Base-by-base conservation (phyloP, 2,888 invertebrate species). In the Agrotis ipsilon region DNA sequence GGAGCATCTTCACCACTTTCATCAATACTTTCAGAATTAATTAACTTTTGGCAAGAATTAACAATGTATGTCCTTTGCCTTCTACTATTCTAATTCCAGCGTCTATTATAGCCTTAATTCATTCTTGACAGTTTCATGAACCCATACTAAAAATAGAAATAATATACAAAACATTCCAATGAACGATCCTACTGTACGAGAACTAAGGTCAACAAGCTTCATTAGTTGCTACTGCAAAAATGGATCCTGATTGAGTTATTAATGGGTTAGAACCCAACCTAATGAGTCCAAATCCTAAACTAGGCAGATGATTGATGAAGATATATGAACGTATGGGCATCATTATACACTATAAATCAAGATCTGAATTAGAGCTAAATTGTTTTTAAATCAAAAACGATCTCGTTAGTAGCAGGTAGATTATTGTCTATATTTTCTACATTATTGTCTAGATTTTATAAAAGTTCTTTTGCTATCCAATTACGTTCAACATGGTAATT, bases 271-370 rank as follows among this genome's bases (percentile, higher is more conserved):
- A 39, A 45, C n/a, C 11, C 19, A 45, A 32, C 24, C 48, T 45
- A 78, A 78, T 49, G 32, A 77, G 32, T 55, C 59, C 51, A 43
- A n/a, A 45, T 46, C n/a, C 51, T 51, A 46, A 65, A 52, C 48
- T 63, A 63, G 19, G 21, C n/a, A 49, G 51, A 59, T 55, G 62
- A 77, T 77, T 80, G 75, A 74, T 73, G 66, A 66, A 19, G 24
- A 46, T 62, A 72, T 13, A 49, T 32, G 13, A 43, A 3, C 27
- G 55, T 55, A 45, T 24, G 9, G 46, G 2, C 27, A 59, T 55
- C 14, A 62, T 73, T 62, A 63, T 46, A 55, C n/a, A 49, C 39
- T 43, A 80, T 79, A 54, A 67, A 67, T 79, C 59, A 63, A 59
- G 13, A 55, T 18, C 54, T 46, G 43, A 67, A 59, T 73, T 21